These are phyloP conservation scores for Neelides folsomi DNA, from an alignment of 2,888 invertebrate genomes.

Conservation along the genomic window DNA sequence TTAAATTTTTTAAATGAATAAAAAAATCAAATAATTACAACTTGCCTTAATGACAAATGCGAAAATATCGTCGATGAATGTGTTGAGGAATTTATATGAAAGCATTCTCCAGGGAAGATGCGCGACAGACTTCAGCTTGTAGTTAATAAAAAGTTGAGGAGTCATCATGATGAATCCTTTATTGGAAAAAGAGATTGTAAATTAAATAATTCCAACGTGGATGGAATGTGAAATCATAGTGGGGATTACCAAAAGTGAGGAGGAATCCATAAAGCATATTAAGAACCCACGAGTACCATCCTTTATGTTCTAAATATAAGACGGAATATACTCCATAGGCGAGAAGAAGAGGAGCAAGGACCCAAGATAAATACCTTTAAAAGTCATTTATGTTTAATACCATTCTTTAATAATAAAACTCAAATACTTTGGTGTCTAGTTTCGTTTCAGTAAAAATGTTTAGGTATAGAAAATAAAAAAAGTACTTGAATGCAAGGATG, in stretches of 20 bases:
- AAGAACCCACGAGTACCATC: slow-evolving; percentile 97
- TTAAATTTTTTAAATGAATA: too few relatives aligned
- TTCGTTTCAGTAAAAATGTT: too few relatives aligned
- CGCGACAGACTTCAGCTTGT: slow-evolving; percentile 96
- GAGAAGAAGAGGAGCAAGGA: slow-evolving; percentile 78
- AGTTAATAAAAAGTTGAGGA: slow-evolving; percentile 99
- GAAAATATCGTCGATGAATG: slow-evolving; percentile 99
- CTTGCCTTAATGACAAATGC: slow-evolving; percentile 95
- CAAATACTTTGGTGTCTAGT: too few relatives aligned
- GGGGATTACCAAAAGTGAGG: slow-evolving; percentile 61
- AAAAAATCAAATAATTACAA: not conserved
- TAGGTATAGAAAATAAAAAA: too few relatives aligned
- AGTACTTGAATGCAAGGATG: slow-evolving; percentile 68
- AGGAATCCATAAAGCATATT: slow-evolving; percentile 96
- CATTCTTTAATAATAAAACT: not conserved
- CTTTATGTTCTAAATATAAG: slow-evolving; percentile 89
- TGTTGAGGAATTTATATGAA: slow-evolving; percentile 98
- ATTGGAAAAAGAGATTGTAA: slow-evolving; percentile 11
- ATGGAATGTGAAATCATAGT: too few relatives aligned
- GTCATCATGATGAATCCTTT: slow-evolving; percentile 99
- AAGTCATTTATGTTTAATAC: slow-evolving; percentile 1
- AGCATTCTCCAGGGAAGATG: slow-evolving; percentile 99
- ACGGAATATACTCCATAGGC: slow-evolving; percentile 88
- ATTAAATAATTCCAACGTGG: not conserved
- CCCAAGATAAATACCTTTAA: slow-evolving; percentile 73